Conservation (phyloP, 1,140 invertebrate species). For the Papilio polyxenes region DNA sequence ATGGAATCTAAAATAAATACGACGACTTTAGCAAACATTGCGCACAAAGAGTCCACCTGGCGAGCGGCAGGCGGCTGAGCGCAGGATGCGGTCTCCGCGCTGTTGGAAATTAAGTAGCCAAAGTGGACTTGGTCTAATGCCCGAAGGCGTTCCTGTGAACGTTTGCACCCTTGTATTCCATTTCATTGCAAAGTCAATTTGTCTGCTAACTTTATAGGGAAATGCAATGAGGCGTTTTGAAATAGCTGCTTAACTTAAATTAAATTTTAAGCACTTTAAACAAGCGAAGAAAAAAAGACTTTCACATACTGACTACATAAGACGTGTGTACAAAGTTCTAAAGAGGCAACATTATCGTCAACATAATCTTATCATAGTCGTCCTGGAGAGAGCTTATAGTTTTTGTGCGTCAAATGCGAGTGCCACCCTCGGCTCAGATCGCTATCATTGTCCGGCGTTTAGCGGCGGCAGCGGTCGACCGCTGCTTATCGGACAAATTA, state of each 20-base stretch:
- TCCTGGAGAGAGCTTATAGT: neutral
- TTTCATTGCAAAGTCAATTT: conserved; percentile 28
- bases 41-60: conserved; percentile 76
- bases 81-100: conserved; percentile 46
- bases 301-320: neutral
- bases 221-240: conserved; percentile 4
- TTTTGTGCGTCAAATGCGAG: conserved; percentile 47
- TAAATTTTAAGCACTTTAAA: neutral
- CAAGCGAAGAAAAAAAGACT: neutral
- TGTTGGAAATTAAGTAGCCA: conserved; percentile 70
- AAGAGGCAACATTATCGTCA: neutral
- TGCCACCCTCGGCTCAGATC: conserved; percentile 51
- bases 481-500: conserved; percentile 72
- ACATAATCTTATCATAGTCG: neutral
- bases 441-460: conserved; percentile 54
- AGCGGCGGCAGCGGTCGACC: conserved; percentile 53
- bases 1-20: conserved; percentile 80
- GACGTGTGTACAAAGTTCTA: neutral
- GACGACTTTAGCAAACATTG: conserved; percentile 77
- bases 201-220: conserved; percentile 25
- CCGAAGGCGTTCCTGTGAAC: conserved; percentile 48
- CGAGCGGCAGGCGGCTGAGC: conserved; percentile 43
- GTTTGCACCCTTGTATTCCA: conserved; percentile 36
- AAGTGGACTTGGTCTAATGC: conserved; percentile 69
- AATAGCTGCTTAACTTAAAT: neutral